Conservation (phyloP, 2,888 invertebrate species). For the Lamellibrachia columna region DNA sequence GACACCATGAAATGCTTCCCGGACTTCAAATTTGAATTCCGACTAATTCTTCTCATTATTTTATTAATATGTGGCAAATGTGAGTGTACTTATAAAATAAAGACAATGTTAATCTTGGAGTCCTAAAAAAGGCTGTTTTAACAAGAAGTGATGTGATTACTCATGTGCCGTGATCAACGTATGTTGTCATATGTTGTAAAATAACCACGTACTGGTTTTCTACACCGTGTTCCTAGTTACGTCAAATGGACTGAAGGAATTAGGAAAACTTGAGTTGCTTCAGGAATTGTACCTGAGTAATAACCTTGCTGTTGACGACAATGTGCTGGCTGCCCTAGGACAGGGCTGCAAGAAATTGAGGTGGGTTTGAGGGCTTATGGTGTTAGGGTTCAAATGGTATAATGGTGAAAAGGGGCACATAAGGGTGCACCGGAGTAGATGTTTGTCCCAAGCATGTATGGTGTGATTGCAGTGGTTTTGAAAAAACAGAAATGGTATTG, state of each 20-base stretch:
- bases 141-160: neutral
- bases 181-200: neutral
- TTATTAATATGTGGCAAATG: too few species aligned
- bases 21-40: too few species aligned
- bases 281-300: neutral
- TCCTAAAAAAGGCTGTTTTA: neutral
- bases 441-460: too few species aligned
- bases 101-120: too few species aligned
- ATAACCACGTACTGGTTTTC: neutral
- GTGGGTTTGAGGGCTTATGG: neutral
- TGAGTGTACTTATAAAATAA: too few species aligned
- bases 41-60: too few species aligned
- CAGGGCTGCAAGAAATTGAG: neutral
- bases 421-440: too few species aligned
- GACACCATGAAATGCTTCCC: too few species aligned
- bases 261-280: neutral
- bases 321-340: neutral
- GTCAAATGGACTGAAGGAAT: neutral
- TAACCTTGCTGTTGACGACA: neutral
- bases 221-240: neutral
- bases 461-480: too few species aligned
- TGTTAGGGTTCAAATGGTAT: too few species aligned
- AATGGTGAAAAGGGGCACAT: too few species aligned
- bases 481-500: too few species aligned
- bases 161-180: neutral